These are phyloP conservation scores for Polydrusus tereticollis DNA, from an alignment of 2,888 invertebrate genomes.

Conservation along the genomic window DNA sequence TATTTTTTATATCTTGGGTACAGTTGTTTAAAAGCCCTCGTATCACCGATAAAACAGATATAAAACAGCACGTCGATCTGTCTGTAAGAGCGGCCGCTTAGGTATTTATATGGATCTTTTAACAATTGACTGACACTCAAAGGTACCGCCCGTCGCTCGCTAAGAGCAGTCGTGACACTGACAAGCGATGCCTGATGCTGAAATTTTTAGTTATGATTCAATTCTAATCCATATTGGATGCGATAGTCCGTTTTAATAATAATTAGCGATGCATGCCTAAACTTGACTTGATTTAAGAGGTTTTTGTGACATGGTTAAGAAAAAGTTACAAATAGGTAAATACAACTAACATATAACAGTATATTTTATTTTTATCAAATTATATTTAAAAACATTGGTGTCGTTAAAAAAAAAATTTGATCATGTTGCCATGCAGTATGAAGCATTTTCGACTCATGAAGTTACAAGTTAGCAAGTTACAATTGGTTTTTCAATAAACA, in stretches of 20 bases:
- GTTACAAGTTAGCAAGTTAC: too few relatives aligned
- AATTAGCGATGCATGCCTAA: constrained; percentile 56
- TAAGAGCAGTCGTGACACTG: constrained; percentile 58
- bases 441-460: too few relatives aligned
- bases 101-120: constrained; percentile 63
- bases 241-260: constrained; percentile 52
- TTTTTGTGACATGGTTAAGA: too few relatives aligned
- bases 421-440: too few relatives aligned
- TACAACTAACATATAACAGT: too few relatives aligned
- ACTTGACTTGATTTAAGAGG: not conserved
- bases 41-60: constrained; percentile 40
- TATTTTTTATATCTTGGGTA: not conserved
- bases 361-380: too few relatives aligned
- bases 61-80: constrained; percentile 31
- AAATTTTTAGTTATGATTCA: constrained; percentile 59
- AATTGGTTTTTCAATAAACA: too few relatives aligned
- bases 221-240: constrained; percentile 59
- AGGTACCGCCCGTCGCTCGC: constrained; percentile 59
- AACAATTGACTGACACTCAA: constrained; percentile 63
- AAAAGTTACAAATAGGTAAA: too few relatives aligned
- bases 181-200: constrained; percentile 59
- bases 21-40: constrained; percentile 23
- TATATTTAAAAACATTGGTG: too few relatives aligned
- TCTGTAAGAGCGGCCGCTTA: constrained; percentile 50
- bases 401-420: too few relatives aligned